These are phyloP conservation scores for Thamnophis sirtalis DNA, from an alignment of 2,113 vertebrate species.

Conservation along the genomic window DNA sequence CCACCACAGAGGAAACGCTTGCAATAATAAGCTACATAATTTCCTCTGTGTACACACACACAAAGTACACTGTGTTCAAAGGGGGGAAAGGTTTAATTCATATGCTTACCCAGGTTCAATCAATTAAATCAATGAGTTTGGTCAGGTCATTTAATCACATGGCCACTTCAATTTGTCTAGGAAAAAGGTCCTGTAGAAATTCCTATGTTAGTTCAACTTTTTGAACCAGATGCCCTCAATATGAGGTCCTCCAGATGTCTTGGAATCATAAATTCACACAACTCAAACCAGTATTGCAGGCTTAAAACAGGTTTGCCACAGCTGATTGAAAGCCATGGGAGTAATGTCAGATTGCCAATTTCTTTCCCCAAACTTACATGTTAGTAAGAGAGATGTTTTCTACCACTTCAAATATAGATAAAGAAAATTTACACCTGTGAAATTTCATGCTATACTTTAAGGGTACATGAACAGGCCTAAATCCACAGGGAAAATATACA, in stretches of 20 bases:
- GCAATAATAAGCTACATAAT: neutral
- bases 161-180: neutral
- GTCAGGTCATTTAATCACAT: neutral
- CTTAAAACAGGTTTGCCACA: neutral
- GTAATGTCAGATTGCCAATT: neutral
- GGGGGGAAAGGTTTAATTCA: neutral
- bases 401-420: neutral
- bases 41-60: neutral
- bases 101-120: neutral
- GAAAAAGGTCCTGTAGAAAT: neutral
- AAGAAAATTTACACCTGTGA: too few relatives aligned
- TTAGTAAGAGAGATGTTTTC: neutral
- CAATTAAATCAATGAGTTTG: neutral
- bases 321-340: neutral
- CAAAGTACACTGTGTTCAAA: neutral
- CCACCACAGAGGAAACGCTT: neutral
- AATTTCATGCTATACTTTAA: neutral
- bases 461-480: neutral
- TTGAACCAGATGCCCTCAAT: neutral
- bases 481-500: neutral
- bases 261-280: neutral
- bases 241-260: neutral
- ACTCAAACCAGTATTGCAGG: neutral
- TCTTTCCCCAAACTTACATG: neutral
- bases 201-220: neutral